Evolutionary conservation across 2,888 invertebrate genomes (phyloP), one percentile per base, ranked within the genome.

Genomic region (Stegophylla sp.): DNA sequence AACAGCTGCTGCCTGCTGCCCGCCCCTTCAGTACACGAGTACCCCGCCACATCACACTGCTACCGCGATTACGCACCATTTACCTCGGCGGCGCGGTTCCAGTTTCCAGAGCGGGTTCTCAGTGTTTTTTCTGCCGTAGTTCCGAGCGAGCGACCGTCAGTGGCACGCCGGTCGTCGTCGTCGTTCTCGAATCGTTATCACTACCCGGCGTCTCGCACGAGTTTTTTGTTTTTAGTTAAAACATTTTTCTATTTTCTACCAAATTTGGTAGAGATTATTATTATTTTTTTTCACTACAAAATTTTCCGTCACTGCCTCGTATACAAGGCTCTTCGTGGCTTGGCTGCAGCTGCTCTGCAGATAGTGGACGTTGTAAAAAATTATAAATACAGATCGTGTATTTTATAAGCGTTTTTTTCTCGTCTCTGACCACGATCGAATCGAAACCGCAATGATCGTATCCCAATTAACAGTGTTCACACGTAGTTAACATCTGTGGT

Each of bases 11-110:
- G 34, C 59, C 51, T 9, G 51, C 28, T 28, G 23, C 64, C 23
- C n/a, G 66, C 43, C n/a, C 26, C 45, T 23, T 10, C 7, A 17
- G 51, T 1, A n/a, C 67, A 51, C 28, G 53, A 1, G 41, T 15
- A 20, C 28, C 20, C 43, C 20, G 20, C 41, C 17, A 17, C 28
- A 28, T 28, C 61, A 28, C 61, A n/a, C n/a, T n/a, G n/a, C n/a
- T n/a, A n/a, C 61, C 17, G 26, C 15, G 66, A 20, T 43, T 15
- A 20, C 66, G 41, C 66, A n/a, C 9, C 1, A 1, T 13, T n/a
- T 41, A 3, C 64, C 63, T 34, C 63, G 63, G 20, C n/a, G 63
- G 51, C 51, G 71, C 53, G 51, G n/a, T 72, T 72, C 72, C 72
- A 72, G 72, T 71, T 53, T 71, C 71, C 71, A 71, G 28, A 26